These are phyloP conservation scores for Salarias fasciatus DNA, from an alignment of 2,797 vertebrate genomes.

Conservation along the genomic window DNA sequence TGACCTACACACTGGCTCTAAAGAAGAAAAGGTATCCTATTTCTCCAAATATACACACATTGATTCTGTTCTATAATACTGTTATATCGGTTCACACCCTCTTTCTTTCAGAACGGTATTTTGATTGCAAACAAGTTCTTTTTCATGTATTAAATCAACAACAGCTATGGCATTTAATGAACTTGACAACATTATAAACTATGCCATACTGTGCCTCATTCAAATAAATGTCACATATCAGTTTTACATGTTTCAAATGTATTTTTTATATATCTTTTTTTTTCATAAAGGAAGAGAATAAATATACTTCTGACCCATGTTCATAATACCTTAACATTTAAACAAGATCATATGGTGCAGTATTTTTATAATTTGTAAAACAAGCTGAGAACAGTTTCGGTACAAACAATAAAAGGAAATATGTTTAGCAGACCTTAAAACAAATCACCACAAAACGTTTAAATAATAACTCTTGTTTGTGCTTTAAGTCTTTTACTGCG, in stretches of 20 bases:
- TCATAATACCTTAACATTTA: slow-evolving; percentile 81
- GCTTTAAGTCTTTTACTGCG: slow-evolving; percentile 80
- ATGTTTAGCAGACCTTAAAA: slow-evolving; percentile 63
- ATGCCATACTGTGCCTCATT: slow-evolving; percentile 83
- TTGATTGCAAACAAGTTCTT: slow-evolving; percentile 83
- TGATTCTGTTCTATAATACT: slow-evolving; percentile 85
- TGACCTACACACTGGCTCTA: slow-evolving; percentile 86
- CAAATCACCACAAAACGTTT: slow-evolving; percentile 66
- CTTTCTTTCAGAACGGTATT: slow-evolving; percentile 81
- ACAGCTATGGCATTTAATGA: slow-evolving; percentile 85
- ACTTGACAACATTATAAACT: slow-evolving; percentile 85
- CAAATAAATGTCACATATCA: slow-evolving; percentile 81
- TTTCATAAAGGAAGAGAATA: slow-evolving; percentile 83
- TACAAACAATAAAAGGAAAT: slow-evolving; percentile 67
- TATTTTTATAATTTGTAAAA: slow-evolving; percentile 79
- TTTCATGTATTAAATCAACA: slow-evolving; percentile 78
- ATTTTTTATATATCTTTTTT: slow-evolving; percentile 75
- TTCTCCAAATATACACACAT: slow-evolving; percentile 86
- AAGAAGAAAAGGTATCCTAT: slow-evolving; percentile 84
- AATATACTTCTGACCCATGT: slow-evolving; percentile 82
- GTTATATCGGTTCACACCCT: slow-evolving; percentile 83
- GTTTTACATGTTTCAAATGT: slow-evolving; percentile 82
- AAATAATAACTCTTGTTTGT: slow-evolving; percentile 76
- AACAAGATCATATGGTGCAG: slow-evolving; percentile 82
- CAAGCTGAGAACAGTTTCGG: slow-evolving; percentile 74